Conservation (phyloP, 2,797 vertebrate genomes). For the Aselliscus stoliczkanus region DNA sequence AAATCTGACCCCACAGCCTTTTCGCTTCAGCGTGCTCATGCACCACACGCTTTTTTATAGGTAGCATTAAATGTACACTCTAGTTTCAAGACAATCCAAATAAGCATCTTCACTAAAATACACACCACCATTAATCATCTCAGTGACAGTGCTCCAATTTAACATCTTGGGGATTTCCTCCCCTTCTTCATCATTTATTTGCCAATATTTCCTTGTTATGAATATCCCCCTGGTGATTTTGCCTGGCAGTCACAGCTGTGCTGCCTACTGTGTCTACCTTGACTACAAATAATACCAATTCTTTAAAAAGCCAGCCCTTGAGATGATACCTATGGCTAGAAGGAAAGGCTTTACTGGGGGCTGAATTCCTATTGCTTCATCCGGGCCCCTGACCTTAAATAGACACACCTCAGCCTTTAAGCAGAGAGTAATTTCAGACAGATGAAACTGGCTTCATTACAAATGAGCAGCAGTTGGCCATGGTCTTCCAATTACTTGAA, state of each 20-base stretch:
- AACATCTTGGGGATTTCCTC: slow-evolving; percentile 75
- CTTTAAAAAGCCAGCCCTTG: slow-evolving; percentile 34
- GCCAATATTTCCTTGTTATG: slow-evolving; percentile 66
- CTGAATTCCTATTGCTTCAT: neutral
- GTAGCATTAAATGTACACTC: slow-evolving; percentile 36
- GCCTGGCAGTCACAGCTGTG: slow-evolving; percentile 60
- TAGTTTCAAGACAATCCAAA: slow-evolving; percentile 56
- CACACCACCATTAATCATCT: slow-evolving; percentile 66
- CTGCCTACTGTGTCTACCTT: slow-evolving; percentile 48
- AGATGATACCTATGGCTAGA: neutral
- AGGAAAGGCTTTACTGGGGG: neutral
- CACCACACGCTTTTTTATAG: slow-evolving; percentile 11
- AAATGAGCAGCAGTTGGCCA: slow-evolving; percentile 63
- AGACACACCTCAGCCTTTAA: slow-evolving; percentile 54
- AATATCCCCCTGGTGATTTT: slow-evolving; percentile 56
- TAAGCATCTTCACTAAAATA: slow-evolving; percentile 62
- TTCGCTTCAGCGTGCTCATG: neutral
- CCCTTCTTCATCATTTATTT: slow-evolving; percentile 79
- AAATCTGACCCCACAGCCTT: neutral
- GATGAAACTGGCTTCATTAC: slow-evolving; percentile 55
- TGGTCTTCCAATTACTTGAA: slow-evolving; percentile 51
- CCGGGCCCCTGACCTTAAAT: neutral
- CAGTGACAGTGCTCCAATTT: slow-evolving; percentile 67
- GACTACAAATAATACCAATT: slow-evolving; percentile 53
- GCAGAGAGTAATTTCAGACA: slow-evolving; percentile 50